Conservation (phyloP, 2,797 vertebrate species). For the Synanceia verrucosa region DNA sequence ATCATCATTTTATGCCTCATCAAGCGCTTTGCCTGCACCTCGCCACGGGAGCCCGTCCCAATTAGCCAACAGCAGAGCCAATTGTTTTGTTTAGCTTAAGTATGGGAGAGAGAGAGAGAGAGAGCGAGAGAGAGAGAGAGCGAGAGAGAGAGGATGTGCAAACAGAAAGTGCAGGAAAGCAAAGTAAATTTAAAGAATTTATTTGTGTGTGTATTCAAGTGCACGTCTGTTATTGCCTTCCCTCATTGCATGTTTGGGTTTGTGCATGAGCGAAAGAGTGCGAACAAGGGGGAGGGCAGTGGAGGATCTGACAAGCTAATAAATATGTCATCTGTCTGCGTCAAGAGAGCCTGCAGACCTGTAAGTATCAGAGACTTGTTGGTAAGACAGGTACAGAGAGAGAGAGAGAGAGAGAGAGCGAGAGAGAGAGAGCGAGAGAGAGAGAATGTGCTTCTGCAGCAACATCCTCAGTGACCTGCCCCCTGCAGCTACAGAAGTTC, state of each 20-base stretch:
- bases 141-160: slow-evolving; percentile 77
- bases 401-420: slow-evolving; percentile 33
- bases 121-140: slow-evolving; percentile 80
- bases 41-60: slow-evolving; percentile 88
- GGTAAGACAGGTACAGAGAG: slow-evolving; percentile 57
- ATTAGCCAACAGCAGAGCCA: slow-evolving; percentile 92
- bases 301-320: slow-evolving; percentile 92
- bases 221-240: slow-evolving; percentile 6
- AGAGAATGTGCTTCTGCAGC: slow-evolving; percentile 68
- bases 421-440: slow-evolving; percentile 14
- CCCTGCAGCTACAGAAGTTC: slow-evolving; percentile 60
- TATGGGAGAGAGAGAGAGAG: slow-evolving; percentile 60
- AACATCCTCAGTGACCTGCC: slow-evolving; percentile 75
- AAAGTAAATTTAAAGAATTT: slow-evolving; percentile 32
- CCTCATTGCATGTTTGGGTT: not conserved
- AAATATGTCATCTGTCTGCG: slow-evolving; percentile 96
- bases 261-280: not conserved
- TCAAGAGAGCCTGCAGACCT: slow-evolving; percentile 88
- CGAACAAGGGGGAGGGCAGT: slow-evolving; percentile 35
- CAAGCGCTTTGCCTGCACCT: slow-evolving; percentile 92
- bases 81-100: slow-evolving; percentile 95
- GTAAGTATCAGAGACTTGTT: slow-evolving; percentile 79
- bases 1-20: slow-evolving; percentile 99
- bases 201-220: not conserved
- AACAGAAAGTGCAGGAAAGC: slow-evolving; percentile 49